A percentile compares a stretch with the other conserved stretches of the same genome.
phyloP scores from a whole-genome alignment of 1,140 invertebrate species.

The Heliothis subflexa region DNA sequence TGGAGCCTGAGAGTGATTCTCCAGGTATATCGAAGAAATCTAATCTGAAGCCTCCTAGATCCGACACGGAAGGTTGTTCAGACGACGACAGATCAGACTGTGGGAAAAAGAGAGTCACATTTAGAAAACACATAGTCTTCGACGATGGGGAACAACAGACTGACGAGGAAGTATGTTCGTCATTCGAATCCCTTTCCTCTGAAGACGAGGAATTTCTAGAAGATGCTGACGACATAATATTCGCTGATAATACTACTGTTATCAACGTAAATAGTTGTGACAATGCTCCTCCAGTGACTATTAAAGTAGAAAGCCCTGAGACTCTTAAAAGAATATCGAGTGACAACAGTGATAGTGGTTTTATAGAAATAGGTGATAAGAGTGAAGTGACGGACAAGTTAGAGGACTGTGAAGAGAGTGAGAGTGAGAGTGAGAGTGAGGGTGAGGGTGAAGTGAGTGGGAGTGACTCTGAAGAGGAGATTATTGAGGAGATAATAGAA shows the following conservation, averaged over 20 bases:
- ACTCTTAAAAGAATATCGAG: slow-evolving; percentile 71
- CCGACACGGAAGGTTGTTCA: slow-evolving; percentile 75
- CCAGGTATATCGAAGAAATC: slow-evolving; percentile 70
- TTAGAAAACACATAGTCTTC: slow-evolving; percentile 78
- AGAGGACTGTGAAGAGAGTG: slow-evolving; percentile 59
- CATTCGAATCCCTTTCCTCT: slow-evolving; percentile 80
- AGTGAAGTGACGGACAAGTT: slow-evolving; percentile 66
- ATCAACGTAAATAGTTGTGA: slow-evolving; percentile 65
- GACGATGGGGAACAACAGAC: slow-evolving; percentile 82
- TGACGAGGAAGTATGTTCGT: slow-evolving; percentile 76
- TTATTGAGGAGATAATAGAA: slow-evolving; percentile 59
- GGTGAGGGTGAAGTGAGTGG: slow-evolving; percentile 57
- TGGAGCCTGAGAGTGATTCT: slow-evolving; percentile 57
- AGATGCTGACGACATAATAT: slow-evolving; percentile 59
- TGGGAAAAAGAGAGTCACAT: slow-evolving; percentile 78
- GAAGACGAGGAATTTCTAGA: slow-evolving; percentile 79
- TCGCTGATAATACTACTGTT: slow-evolving; percentile 67
- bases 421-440: slow-evolving; percentile 65
- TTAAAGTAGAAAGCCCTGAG: slow-evolving; percentile 66
- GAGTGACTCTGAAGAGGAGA: slow-evolving; percentile 62
- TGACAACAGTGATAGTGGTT: slow-evolving; percentile 84
- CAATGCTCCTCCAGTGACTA: slow-evolving; percentile 60
- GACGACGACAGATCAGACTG: slow-evolving; percentile 80
- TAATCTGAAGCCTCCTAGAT: slow-evolving; percentile 78
- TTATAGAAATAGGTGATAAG: slow-evolving; percentile 75